Percentiles rank a stretch among this genome's conserved stretches.
Evolutionary conservation across 2,888 invertebrate genomes (phyloP).

Genomic region (Drosophila quasianomalipes): DNA sequence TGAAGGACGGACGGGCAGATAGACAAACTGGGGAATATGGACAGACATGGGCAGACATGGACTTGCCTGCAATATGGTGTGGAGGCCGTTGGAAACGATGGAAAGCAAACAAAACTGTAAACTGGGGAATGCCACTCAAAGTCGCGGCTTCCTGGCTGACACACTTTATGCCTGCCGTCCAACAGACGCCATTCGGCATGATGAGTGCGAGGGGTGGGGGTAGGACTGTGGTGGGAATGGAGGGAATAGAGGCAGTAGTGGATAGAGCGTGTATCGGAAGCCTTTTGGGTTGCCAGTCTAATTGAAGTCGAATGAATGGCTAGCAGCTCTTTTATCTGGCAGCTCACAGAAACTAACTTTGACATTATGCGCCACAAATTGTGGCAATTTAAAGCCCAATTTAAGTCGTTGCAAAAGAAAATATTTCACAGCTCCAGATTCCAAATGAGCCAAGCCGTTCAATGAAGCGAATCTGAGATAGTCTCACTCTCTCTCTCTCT

Average conservation of each 20-base stretch:
- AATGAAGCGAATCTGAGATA: constrained; percentile 46
- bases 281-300: constrained; percentile 74
- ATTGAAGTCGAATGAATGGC: constrained; percentile 71
- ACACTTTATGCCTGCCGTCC: constrained; percentile 53
- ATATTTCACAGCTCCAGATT: constrained; percentile 56
- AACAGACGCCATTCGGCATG: constrained; percentile 44
- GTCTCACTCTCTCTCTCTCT: constrained; percentile 6
- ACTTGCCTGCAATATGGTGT: constrained; percentile 10
- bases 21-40: constrained; percentile 34
- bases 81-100: constrained; percentile 15
- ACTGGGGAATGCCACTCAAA: constrained; percentile 66
- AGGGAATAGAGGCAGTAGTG: neutral
- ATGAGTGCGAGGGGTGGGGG: neutral
- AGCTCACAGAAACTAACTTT: constrained; percentile 63
- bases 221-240: neutral
- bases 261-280: constrained; percentile 51
- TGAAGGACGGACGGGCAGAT: neutral
- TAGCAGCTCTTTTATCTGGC: constrained; percentile 53
- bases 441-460: constrained; percentile 33
- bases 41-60: constrained; percentile 32
- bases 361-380: constrained; percentile 79
- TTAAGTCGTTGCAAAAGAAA: constrained; percentile 36
- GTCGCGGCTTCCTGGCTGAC: constrained; percentile 67
- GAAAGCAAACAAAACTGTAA: constrained; percentile 62
- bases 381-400: constrained; percentile 68